phyloP scores from a whole-genome alignment of 2,888 invertebrate species.

The Leptopterna dolabrata region DNA sequence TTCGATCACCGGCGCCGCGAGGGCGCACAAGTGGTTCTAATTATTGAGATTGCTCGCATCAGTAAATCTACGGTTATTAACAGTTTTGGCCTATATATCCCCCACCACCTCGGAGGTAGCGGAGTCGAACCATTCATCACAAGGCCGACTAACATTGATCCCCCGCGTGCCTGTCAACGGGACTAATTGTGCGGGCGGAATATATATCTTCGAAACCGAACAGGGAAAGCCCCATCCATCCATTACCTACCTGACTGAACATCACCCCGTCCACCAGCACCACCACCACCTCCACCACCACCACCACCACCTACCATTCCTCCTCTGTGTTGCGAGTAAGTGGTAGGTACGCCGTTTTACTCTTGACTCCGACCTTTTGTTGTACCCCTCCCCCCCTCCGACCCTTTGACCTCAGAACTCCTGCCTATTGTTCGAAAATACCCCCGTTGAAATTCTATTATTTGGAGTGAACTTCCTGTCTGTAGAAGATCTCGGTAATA shows the following conservation, averaged over 20 bases:
- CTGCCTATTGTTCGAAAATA: conserved; percentile 11
- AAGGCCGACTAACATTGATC: conserved; percentile 25
- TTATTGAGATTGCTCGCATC: conserved; percentile 37
- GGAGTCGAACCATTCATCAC: conserved; percentile 17
- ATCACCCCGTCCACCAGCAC: background rate
- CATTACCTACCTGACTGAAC: conserved; percentile 44
- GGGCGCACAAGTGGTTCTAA: background rate
- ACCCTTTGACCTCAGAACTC: background rate
- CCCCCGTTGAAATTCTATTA: conserved; percentile 10
- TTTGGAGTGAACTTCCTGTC: conserved; percentile 9
- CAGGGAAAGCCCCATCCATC: conserved; percentile 33
- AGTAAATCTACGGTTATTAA: conserved; percentile 46
- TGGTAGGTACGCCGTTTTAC: conserved; percentile 23
- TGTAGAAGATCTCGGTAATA: background rate
- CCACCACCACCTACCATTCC: background rate
- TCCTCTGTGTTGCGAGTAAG: background rate
- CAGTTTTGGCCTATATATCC: conserved; percentile 40
- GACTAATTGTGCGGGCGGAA: conserved; percentile 50
- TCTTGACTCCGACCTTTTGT: conserved; percentile 27
- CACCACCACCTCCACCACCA: background rate
- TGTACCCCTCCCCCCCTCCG: background rate
- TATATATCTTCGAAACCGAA: conserved; percentile 46
- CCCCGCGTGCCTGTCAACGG: conserved; percentile 43
- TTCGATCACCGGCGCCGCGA: background rate
- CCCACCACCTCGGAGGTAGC: conserved; percentile 6